Conservation (phyloP, 1,140 invertebrate genomes). For the Bombus waltoni region DNA sequence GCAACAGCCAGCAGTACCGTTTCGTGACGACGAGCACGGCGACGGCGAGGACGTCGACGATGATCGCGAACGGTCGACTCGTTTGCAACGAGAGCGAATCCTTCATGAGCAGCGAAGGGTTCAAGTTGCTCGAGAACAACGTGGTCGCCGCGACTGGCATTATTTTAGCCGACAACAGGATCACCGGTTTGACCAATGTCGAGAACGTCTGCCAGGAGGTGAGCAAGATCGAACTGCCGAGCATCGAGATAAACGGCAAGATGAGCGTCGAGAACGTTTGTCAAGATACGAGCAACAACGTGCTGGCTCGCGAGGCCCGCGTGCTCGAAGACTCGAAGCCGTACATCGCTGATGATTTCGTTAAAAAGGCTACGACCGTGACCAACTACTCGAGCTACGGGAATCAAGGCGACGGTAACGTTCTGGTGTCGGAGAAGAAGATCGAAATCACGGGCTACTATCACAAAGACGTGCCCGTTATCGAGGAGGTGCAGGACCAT, state of each 20-base stretch:
- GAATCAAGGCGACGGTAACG: conserved; percentile 40
- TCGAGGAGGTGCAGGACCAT: conserved; percentile 37
- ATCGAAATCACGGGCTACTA: conserved; percentile 73
- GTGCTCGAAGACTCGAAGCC: background rate
- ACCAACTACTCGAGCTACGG: conserved; percentile 42
- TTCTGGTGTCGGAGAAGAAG: conserved; percentile 69
- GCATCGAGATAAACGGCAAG: conserved; percentile 50
- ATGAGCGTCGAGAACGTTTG: conserved; percentile 26
- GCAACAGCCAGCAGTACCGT: conserved; percentile 69
- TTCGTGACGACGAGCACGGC: conserved; percentile 34
- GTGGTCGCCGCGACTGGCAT: conserved; percentile 49
- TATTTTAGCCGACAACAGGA: conserved; percentile 47
- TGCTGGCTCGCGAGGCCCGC: background rate
- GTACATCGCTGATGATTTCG: conserved; percentile 36
- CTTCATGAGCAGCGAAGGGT: conserved; percentile 40
- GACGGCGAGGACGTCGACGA: conserved; percentile 53
- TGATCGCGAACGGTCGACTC: conserved; percentile 50
- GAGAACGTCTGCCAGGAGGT: conserved; percentile 55
- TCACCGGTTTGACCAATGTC: conserved; percentile 14
- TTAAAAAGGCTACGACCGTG: conserved; percentile 46
- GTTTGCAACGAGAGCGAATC: conserved; percentile 58
- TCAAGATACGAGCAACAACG: conserved; percentile 31
- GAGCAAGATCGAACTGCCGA: conserved; percentile 44
- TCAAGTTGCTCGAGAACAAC: conserved; percentile 58
- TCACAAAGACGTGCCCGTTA: conserved; percentile 60